phyloP scores from a whole-genome alignment of 2,797 vertebrate genomes.

The Sebastes miniatus region DNA sequence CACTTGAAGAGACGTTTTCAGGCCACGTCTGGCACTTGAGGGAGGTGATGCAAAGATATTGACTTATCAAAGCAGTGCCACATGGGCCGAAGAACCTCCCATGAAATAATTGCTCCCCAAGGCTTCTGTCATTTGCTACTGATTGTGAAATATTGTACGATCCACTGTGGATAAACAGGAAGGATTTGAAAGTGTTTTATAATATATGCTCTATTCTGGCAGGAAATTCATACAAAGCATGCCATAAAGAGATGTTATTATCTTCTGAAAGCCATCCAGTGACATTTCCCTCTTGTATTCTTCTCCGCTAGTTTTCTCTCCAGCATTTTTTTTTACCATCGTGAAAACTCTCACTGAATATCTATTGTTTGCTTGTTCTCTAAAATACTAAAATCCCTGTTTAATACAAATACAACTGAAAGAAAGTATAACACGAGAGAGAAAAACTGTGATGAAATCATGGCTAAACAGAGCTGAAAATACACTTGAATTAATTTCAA shows the following conservation, averaged over 20 bases:
- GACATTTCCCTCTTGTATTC: background rate
- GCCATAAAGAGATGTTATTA: conserved; percentile 21
- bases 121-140: conserved; percentile 44
- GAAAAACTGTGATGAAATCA: background rate
- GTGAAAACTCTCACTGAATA: background rate
- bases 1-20: conserved; percentile 27
- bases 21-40: conserved; percentile 12
- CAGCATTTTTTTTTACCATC: background rate
- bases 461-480: background rate
- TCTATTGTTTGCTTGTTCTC: background rate
- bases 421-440: background rate
- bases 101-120: conserved; percentile 38
- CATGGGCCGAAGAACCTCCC: conserved; percentile 27
- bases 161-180: conserved; percentile 10
- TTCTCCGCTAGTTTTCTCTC: background rate
- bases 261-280: conserved; percentile 19
- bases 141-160: conserved; percentile 28
- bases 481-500: background rate
- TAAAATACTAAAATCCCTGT: conserved; percentile 4
- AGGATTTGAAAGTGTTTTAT: conserved; percentile 9
- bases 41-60: conserved; percentile 52
- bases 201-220: background rate
- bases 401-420: background rate
- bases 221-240: background rate
- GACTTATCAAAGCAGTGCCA: conserved; percentile 37